Evolutionary conservation across 2,113 vertebrate genomes (phyloP).

Genomic region (Cyrtonyx montezumae): DNA sequence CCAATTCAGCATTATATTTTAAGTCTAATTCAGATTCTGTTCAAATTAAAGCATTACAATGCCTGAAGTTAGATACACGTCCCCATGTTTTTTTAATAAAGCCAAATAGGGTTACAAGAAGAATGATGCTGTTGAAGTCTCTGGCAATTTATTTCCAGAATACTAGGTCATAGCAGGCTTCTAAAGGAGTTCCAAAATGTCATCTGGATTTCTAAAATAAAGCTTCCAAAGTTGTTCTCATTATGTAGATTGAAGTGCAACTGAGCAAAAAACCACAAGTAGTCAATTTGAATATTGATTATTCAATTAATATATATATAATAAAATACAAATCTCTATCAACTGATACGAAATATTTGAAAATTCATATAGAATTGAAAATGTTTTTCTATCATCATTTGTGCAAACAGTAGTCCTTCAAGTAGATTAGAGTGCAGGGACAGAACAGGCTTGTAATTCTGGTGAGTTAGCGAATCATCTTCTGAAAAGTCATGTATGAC

Average conservation of each 20-base stretch:
- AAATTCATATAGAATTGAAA: background rate
- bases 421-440: background rate
- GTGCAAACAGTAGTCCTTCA: background rate
- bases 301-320: background rate
- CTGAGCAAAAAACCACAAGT: background rate
- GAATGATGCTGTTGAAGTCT: background rate
- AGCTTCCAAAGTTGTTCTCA: background rate
- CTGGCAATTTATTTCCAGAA: background rate
- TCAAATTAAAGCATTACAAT: background rate
- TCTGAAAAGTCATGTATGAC: background rate
- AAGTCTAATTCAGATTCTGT: background rate
- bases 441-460: background rate
- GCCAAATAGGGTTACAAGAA: background rate
- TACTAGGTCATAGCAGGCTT: background rate
- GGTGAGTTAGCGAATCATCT: background rate
- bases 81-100: background rate
- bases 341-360: background rate
- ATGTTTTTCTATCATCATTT: background rate
- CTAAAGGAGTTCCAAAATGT: background rate
- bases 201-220: background rate
- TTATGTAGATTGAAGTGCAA: background rate
- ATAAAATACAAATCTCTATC: background rate
- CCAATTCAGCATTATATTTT: background rate
- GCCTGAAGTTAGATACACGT: background rate
- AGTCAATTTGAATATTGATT: background rate